Percentiles rank a stretch among this genome's conserved stretches.
phyloP scores from a whole-genome alignment of 1,140 invertebrate species.

The Drosophila jambulina region DNA sequence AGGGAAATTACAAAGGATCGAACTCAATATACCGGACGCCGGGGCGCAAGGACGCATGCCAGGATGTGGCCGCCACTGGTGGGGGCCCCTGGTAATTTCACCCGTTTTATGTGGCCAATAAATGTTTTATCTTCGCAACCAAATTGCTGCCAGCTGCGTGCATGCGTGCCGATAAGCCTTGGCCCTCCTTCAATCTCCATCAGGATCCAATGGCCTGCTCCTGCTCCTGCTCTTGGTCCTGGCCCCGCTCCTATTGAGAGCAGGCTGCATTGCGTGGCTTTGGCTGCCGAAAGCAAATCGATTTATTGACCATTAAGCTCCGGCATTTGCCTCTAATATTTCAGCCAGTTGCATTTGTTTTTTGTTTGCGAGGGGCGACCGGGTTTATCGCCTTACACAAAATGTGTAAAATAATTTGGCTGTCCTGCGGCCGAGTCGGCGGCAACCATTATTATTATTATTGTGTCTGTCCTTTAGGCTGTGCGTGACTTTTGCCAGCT shows the following conservation, averaged over 20 bases:
- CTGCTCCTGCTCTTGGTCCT: not conserved
- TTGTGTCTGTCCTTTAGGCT: slow-evolving; percentile 32
- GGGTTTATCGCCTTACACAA: slow-evolving; percentile 42
- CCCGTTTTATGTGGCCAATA: slow-evolving; percentile 81
- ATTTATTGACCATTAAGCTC: slow-evolving; percentile 77
- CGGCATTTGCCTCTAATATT: slow-evolving; percentile 71
- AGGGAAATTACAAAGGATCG: slow-evolving; percentile 58
- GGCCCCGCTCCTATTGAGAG: not conserved
- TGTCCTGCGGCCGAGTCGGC: slow-evolving; percentile 30
- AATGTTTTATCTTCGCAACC: slow-evolving; percentile 80
- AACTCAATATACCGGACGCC: slow-evolving; percentile 32
- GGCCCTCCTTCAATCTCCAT: slow-evolving; percentile 14
- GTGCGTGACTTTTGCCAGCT: slow-evolving; percentile 56
- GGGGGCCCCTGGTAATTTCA: slow-evolving; percentile 64
- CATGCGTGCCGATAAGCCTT: slow-evolving; percentile 76
- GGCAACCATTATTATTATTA: slow-evolving; percentile 22
- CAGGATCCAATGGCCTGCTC: not conserved
- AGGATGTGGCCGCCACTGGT: slow-evolving; percentile 53
- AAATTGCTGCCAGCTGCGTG: slow-evolving; percentile 79
- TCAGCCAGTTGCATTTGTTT: slow-evolving; percentile 71
- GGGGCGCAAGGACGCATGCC: slow-evolving; percentile 1
- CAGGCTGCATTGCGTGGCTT: slow-evolving; percentile 47
- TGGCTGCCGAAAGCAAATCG: slow-evolving; percentile 61
- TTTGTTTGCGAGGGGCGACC: not conserved
- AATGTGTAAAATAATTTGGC: slow-evolving; percentile 58